Evolutionary conservation across 1,140 invertebrate species (phyloP).

Genomic region (Drosophila subpulchrella): DNA sequence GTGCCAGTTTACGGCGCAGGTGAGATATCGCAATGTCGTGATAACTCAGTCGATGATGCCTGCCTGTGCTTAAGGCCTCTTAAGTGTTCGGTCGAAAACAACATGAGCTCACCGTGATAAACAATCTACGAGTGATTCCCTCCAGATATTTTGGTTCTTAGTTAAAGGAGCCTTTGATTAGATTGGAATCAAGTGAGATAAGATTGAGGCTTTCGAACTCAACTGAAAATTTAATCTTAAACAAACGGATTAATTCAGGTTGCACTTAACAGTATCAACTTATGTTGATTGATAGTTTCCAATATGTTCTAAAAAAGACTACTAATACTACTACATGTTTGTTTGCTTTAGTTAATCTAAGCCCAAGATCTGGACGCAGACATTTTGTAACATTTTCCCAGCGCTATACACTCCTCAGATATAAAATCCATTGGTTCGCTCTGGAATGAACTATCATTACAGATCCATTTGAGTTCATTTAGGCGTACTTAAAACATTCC

Average conservation of each 20-base stretch:
- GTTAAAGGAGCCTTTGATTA: constrained; percentile 18
- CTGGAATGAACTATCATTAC: constrained; percentile 9
- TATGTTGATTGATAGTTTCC: neutral
- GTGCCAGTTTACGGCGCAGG: constrained; percentile 62
- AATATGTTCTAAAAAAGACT: too few species aligned
- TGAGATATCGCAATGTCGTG: constrained; percentile 62
- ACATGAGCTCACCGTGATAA: constrained; percentile 40
- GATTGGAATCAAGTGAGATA: constrained; percentile 15
- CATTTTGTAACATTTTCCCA: neutral
- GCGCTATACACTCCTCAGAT: neutral
- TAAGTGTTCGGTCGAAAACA: constrained; percentile 13
- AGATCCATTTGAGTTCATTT: constrained; percentile 40
- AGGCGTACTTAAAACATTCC: constrained; percentile 23
- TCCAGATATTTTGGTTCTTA: constrained; percentile 7
- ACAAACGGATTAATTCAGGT: neutral
- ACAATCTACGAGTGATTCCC: constrained; percentile 22
- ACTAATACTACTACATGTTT: too few species aligned
- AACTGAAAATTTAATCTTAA: neutral
- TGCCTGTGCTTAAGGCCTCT: constrained; percentile 7
- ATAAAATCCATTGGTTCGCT: neutral
- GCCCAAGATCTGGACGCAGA: neutral
- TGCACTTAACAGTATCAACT: neutral
- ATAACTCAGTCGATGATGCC: constrained; percentile 42
- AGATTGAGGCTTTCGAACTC: neutral
- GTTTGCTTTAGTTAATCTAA: too few species aligned